Evolutionary conservation across 2,113 vertebrate species (phyloP).

Genomic region (Symphodus melops): DNA sequence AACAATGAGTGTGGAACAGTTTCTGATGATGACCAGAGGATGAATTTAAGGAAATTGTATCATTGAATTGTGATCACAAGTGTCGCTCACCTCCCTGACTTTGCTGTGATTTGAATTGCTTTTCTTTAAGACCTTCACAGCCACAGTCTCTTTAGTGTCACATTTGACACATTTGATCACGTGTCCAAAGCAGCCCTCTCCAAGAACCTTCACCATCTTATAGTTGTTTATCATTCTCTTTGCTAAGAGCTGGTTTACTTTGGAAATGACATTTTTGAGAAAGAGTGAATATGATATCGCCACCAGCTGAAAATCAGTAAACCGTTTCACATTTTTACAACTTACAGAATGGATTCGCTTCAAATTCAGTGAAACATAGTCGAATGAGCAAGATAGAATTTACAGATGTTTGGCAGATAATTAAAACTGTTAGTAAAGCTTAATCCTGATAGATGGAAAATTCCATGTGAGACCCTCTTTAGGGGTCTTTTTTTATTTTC

Average conservation of each 20-base stretch:
- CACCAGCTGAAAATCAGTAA: too few species aligned
- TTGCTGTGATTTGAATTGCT: neutral
- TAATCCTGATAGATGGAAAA: neutral
- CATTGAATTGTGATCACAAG: neutral
- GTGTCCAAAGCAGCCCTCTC: neutral
- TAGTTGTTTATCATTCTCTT: neutral
- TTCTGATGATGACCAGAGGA: too few species aligned
- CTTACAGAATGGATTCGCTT: too few species aligned
- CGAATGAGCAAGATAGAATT: too few species aligned
- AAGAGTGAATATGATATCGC: neutral
- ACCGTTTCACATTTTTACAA: too few species aligned
- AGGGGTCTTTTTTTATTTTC: too few species aligned
- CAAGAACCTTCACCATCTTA: neutral
- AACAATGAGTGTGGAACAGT: neutral
- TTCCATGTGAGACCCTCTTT: neutral
- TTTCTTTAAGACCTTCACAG: constrained; percentile 3
- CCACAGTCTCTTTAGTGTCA: constrained; percentile 6
- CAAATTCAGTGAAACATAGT: too few species aligned
- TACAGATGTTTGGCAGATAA: too few species aligned
- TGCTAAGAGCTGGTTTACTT: neutral
- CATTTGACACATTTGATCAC: neutral
- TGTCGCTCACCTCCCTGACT: neutral
- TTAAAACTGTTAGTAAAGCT: too few species aligned
- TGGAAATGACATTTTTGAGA: neutral
- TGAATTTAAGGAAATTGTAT: too few species aligned